Conservation (phyloP, 2,888 invertebrate genomes). For the Lordiphosa fenestrarum region DNA sequence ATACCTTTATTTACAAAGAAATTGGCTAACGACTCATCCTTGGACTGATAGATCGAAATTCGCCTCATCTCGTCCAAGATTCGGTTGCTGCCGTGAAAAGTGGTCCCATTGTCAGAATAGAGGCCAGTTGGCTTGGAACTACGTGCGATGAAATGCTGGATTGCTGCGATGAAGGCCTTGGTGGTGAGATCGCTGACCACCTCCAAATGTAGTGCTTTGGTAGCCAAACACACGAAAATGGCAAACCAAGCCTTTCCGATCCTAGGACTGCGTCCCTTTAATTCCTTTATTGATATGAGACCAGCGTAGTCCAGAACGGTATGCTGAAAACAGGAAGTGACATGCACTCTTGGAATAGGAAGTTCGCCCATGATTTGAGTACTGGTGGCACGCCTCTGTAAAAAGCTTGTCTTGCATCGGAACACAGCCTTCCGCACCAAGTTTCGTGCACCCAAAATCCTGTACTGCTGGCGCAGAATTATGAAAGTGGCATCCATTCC, state of each 20-base stretch:
- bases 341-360: background rate
- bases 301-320: conserved; percentile 7
- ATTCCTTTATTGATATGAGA: background rate
- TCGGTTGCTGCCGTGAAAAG: no score
- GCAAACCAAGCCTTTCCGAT: background rate
- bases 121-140: no score
- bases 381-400: conserved; percentile 1
- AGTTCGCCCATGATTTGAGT: conserved; percentile 7
- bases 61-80: no score
- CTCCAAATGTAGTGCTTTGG: conserved; percentile 3
- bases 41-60: no score
- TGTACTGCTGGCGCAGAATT: conserved; percentile 1
- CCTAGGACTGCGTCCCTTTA: background rate
- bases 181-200: conserved; percentile 1
- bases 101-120: no score
- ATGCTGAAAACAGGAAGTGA: conserved; percentile 2
- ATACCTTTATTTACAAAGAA: no score
- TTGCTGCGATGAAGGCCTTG: no score
- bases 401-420: conserved; percentile 1
- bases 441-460: conserved; percentile 9
- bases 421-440: background rate
- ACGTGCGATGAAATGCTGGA: no score
- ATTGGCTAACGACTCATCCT: no score
- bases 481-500: conserved; percentile 1
- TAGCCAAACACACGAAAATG: conserved; percentile 4